Evolutionary conservation across 2,888 invertebrate genomes (phyloP).

Genomic region (Pammene fasciana): DNA sequence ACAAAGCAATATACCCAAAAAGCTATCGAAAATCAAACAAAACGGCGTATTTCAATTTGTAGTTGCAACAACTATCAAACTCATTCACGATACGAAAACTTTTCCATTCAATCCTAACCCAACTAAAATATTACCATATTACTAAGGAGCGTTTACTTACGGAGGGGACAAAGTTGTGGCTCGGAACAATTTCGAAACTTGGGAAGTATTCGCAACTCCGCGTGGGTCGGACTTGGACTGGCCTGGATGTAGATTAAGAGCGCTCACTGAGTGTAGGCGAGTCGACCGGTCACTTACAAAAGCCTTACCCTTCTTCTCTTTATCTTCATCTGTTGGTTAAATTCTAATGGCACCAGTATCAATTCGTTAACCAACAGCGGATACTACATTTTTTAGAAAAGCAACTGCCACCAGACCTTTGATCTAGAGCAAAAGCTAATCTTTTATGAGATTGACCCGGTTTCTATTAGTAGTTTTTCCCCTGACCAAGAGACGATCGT

Average conservation of each 20-base stretch:
- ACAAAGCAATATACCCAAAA: background rate
- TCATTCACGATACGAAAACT: slow-evolving; percentile 26
- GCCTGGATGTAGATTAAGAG: background rate
- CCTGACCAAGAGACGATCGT: too few species aligned
- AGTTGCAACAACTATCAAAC: slow-evolving; percentile 25
- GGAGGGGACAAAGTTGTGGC: slow-evolving; percentile 31
- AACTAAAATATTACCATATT: slow-evolving; percentile 40
- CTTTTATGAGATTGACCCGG: too few species aligned
- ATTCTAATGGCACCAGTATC: too few species aligned
- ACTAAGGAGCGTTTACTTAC: slow-evolving; percentile 40
- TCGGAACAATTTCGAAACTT: slow-evolving; percentile 38
- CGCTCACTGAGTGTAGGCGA: background rate
- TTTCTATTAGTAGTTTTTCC: too few species aligned
- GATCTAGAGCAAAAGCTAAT: too few species aligned
- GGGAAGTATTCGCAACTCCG: slow-evolving; percentile 37
- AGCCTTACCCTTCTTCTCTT: too few species aligned
- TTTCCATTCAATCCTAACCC: slow-evolving; percentile 33
- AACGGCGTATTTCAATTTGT: slow-evolving; percentile 17
- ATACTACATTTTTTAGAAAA: too few species aligned
- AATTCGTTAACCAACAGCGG: too few species aligned
- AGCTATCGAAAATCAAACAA: slow-evolving; percentile 13
- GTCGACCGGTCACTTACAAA: background rate
- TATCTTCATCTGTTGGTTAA: too few species aligned
- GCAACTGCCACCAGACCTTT: too few species aligned
- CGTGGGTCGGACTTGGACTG: slow-evolving; percentile 12